phyloP scores from a whole-genome alignment of 2,797 vertebrate genomes.

The Betta splendens region DNA sequence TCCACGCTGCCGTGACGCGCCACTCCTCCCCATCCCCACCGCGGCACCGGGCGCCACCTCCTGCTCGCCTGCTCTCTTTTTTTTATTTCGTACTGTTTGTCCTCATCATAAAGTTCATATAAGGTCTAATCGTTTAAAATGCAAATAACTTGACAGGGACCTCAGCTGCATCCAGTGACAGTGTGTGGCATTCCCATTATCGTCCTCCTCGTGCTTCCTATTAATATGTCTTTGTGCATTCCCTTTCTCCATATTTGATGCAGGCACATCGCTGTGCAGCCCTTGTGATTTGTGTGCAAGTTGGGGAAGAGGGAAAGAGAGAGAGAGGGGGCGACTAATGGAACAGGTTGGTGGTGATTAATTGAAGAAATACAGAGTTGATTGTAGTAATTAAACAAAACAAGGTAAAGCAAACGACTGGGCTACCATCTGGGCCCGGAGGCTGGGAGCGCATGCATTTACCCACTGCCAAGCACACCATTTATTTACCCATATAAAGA shows the following conservation, averaged over 20 bases:
- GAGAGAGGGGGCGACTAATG: conserved; percentile 80
- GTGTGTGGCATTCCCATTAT: conserved; percentile 20
- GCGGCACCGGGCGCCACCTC: conserved; percentile 16
- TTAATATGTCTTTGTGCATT: conserved; percentile 21
- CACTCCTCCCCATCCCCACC: conserved; percentile 72
- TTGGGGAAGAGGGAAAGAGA: conserved; percentile 5
- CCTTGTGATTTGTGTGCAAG: conserved; percentile 15
- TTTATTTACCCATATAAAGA: conserved; percentile 90
- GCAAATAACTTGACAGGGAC: conserved; percentile 80
- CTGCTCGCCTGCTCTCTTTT: conserved; percentile 13
- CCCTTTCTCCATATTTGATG: conserved; percentile 33
- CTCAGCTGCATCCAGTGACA: conserved; percentile 61
- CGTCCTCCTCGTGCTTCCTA: conserved; percentile 19
- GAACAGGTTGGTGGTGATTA: conserved; percentile 99
- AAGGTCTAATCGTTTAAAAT: conserved; percentile 89
- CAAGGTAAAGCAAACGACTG: conserved; percentile 99
- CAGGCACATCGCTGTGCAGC: conserved; percentile 11
- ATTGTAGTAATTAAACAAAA: conserved; percentile 99
- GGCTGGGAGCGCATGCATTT: conserved; percentile 89
- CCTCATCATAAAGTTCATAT: conserved; percentile 85
- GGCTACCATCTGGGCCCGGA: conserved; percentile 92
- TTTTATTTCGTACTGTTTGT: conserved; percentile 17
- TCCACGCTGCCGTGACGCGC: conserved; percentile 83
- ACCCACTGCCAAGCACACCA: conserved; percentile 90
- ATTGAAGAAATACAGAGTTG: conserved; percentile 98